Conservation (phyloP, 2,113 vertebrate genomes). For the Numenius arquata region DNA sequence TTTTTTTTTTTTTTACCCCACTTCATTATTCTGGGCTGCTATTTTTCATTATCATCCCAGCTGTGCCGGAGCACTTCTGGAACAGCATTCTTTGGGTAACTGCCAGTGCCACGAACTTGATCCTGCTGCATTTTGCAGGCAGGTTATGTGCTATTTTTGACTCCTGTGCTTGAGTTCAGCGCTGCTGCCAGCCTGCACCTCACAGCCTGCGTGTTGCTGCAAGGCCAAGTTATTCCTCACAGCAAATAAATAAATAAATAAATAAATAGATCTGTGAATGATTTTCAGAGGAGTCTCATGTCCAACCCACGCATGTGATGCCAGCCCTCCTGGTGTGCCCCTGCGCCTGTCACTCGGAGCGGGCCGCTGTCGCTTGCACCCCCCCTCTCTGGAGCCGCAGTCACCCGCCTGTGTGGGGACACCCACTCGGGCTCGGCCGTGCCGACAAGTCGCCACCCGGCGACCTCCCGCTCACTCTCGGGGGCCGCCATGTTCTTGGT, state of each 20-base stretch:
- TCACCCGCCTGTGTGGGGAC: background rate
- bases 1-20: background rate
- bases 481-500: background rate
- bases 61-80: background rate
- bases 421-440: background rate
- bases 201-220: background rate
- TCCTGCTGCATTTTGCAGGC: background rate
- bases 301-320: background rate
- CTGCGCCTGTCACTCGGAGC: background rate
- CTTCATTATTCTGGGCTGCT: background rate
- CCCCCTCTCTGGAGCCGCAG: background rate
- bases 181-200: background rate
- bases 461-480: background rate
- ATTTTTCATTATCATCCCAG: background rate
- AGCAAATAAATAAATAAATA: too few relatives aligned
- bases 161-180: background rate
- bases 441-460: background rate
- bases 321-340: background rate
- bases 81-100: background rate
- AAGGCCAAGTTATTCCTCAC: background rate
- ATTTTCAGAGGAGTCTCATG: background rate
- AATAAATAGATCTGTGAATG: background rate
- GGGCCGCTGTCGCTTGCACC: background rate
- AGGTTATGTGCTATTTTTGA: background rate
- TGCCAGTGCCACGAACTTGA: accelerated